Evolutionary conservation across 2,797 vertebrate species (phyloP), one percentile per base, ranked within the genome.

Genomic region (Sphenodon punctatus): DNA sequence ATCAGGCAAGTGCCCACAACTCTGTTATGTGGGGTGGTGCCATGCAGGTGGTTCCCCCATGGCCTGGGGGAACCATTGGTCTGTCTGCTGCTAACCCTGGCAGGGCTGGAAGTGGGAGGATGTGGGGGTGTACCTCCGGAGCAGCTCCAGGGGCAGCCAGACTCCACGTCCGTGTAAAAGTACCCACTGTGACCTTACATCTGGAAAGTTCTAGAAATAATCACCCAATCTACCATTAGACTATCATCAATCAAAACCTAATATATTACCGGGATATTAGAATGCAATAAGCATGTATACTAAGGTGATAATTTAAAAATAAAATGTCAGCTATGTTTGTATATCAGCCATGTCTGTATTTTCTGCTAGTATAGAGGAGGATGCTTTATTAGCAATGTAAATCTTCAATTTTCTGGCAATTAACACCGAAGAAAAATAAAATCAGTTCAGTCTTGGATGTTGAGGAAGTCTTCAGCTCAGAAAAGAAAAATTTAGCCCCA

Each of bases 181-280:
- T n/a, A n/a, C n/a, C 58, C 58, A 36, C 58, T 23, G 20, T 58
- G 19, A 19, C 19, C 4, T 27, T 32, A 56, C 56, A 56, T 55
- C 30, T 19, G 27, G 15, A 20, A 25, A 55, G 10, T 30, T 32
- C 17, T 12, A 34, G 30, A 30, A 34, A 4, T 0, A 3, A 75
- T 56, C 2, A 55, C 2, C 55, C 30, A 63, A 64, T 13, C 1
- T 38, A 43, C 4, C 61, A 58, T 2, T 58, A 41, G 72, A 34
- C 65, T 75, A 10, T 42, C 82, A 30, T 34, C 25, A 58, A 61
- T 30, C 14, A 80, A 72, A 89, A n/a, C n/a, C n/a, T n/a, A n/a
- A n/a, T n/a, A n/a, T n/a, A n/a, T n/a, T n/a, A n/a, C n/a, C n/a
- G n/a, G n/a, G n/a, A n/a, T n/a, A n/a, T n/a, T n/a, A n/a, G n/a